phyloP scores from a whole-genome alignment of 2,113 vertebrate genomes.

The Lontra canadensis region DNA sequence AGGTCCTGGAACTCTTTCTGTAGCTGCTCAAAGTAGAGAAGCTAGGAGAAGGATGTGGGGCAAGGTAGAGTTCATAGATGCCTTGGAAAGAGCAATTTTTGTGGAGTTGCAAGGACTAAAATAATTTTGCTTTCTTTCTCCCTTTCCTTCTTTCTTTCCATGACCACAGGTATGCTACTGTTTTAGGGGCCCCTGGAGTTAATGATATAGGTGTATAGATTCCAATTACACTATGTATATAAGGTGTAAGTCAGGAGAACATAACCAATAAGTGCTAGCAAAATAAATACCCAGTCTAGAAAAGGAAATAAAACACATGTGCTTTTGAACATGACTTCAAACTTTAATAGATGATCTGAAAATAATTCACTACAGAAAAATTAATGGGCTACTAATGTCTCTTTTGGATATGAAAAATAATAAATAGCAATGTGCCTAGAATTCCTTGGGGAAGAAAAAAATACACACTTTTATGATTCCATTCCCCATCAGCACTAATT shows the following conservation, averaged over 20 bases:
- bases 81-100: background rate
- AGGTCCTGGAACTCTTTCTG: background rate
- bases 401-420: background rate
- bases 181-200: background rate
- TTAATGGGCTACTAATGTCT: background rate
- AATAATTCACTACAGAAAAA: conserved; percentile 10
- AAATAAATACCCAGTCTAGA: background rate
- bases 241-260: background rate
- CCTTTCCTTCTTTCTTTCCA: background rate
- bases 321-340: background rate
- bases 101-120: background rate
- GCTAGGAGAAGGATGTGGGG: background rate
- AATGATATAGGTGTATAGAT: background rate
- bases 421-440: background rate
- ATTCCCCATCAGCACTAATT: background rate
- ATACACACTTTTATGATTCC: background rate
- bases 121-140: background rate
- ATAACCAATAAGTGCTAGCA: background rate
- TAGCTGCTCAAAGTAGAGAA: background rate
- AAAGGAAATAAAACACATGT: background rate
- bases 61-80: background rate
- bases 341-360: background rate
- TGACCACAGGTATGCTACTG: background rate
- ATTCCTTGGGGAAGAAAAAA: background rate
- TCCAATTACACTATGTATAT: background rate